Evolutionary conservation across 2,797 vertebrate genomes (phyloP).

Genomic region (Epinephelus malabaricus): DNA sequence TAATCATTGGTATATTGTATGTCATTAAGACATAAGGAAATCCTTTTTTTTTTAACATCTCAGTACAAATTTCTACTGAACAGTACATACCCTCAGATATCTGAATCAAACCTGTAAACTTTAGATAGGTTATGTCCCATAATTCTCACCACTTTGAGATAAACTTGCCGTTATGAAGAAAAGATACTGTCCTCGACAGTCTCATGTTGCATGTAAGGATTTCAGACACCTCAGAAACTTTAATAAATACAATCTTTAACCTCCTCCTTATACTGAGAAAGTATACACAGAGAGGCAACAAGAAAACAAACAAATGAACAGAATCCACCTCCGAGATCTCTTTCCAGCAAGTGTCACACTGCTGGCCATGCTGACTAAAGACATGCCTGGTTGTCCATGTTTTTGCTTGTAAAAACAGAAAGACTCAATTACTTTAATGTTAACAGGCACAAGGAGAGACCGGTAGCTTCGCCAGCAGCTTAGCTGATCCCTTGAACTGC

Average conservation of each 20-base stretch:
- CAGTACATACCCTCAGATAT: slow-evolving; percentile 44
- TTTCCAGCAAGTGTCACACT: slow-evolving; percentile 59
- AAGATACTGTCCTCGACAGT: slow-evolving; percentile 40
- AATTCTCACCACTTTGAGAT: slow-evolving; percentile 40
- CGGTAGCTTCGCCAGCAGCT: slow-evolving; percentile 38
- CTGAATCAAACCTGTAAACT: slow-evolving; percentile 62
- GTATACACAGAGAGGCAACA: slow-evolving; percentile 42
- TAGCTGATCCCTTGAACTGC: slow-evolving; percentile 54
- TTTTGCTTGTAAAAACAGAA: slow-evolving; percentile 34
- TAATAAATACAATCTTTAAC: slow-evolving; percentile 75
- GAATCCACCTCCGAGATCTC: slow-evolving; percentile 34
- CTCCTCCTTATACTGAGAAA: slow-evolving; percentile 36
- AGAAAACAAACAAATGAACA: slow-evolving; percentile 29
- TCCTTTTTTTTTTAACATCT: slow-evolving; percentile 24
- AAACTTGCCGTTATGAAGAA: slow-evolving; percentile 48
- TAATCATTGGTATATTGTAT: slow-evolving; percentile 72
- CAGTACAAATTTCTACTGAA: slow-evolving; percentile 47
- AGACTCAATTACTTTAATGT: slow-evolving; percentile 47
- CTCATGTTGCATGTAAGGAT: slow-evolving; percentile 48
- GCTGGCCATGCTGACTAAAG: slow-evolving; percentile 42
- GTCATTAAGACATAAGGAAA: slow-evolving; percentile 51
- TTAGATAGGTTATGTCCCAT: slow-evolving; percentile 31
- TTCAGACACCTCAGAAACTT: slow-evolving; percentile 58
- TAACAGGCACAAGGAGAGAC: slow-evolving; percentile 69
- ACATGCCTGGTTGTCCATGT: slow-evolving; percentile 37